Conservation (phyloP, 2,113 vertebrate genomes). For the Trinectes maculatus region DNA sequence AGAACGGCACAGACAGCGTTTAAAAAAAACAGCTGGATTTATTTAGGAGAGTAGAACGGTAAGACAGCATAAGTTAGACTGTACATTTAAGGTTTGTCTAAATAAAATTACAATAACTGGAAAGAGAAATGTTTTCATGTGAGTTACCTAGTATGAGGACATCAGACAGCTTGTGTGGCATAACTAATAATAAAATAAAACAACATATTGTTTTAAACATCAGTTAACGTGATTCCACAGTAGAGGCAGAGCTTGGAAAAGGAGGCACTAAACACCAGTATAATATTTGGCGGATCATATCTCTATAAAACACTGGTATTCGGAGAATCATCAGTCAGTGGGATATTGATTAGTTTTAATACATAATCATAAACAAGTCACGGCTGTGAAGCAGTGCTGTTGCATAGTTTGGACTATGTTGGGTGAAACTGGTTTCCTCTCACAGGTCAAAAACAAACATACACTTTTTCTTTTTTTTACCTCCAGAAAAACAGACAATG, state of each 20-base stretch:
- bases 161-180: slow-evolving; percentile 4
- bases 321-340: slow-evolving; percentile 21
- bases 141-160: neutral
- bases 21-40: slow-evolving; percentile 56
- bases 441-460: neutral
- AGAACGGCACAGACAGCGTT: neutral
- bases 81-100: slow-evolving; percentile 57
- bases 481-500: no score
- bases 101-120: slow-evolving; percentile 15
- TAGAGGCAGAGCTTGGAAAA: slow-evolving; percentile 9
- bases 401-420: slow-evolving; percentile 34
- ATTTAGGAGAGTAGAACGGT: slow-evolving; percentile 62
- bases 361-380: neutral
- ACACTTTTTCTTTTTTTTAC: no score
- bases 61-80: slow-evolving; percentile 70
- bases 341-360: neutral
- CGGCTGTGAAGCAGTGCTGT: slow-evolving; percentile 11
- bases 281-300: slow-evolving; percentile 30
- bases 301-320: slow-evolving; percentile 32
- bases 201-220: slow-evolving; percentile 15
- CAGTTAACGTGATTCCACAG: slow-evolving; percentile 12
- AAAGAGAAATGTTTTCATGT: neutral
- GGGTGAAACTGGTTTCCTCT: slow-evolving; percentile 15
- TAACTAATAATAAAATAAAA: neutral
- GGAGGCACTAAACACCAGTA: slow-evolving; percentile 46